Evolutionary conservation across 2,797 vertebrate species (phyloP), one percentile per base, ranked within the genome.

Genomic region (Cirrhinus mrigala): DNA sequence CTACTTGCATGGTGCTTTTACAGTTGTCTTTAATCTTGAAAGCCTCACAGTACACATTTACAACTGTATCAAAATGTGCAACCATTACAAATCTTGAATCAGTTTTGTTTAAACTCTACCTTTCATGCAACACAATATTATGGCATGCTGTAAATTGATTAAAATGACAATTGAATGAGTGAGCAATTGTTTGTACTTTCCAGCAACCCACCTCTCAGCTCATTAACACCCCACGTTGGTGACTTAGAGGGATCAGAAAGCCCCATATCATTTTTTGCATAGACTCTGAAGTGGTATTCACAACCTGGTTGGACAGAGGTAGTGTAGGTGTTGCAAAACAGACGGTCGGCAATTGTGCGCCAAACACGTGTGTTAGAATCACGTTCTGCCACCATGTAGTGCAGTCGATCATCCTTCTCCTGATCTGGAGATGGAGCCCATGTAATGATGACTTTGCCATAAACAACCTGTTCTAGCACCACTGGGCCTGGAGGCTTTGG

Each of bases 401-500:
- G 91, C 40, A 98, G 89, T 1, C 91, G 91, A 50, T 88, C 82
- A 0, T 94, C 96, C 3, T 92, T 90, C 80, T 94, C 93, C 91
- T 98, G 93, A 0, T 97, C 96, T 0, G 94, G 93, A 3, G 97
- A 98, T 0, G 96, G 95, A 60, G 92, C 94, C 97, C 97, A 98
- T 73, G 91, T 94, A 1, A 97, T 83, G 0, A 94, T 92, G 79
- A 99, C 94, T 0, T 95, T 95, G 1, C 94, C 94, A 0, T 93
- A 91, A 46, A 97, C 94, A 0, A 96, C 96, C 90, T 98, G 96
- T 87, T 95, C 92, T 79, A 98, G 70, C 64, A 10, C 81, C 87
- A 98, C 92, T 48, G 94, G 93, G 1, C 97, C 97, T 2, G 97
- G 97, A 0, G 91, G 44, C 77, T 95, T 95, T 0, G 98, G 97